phyloP scores from a whole-genome alignment of 2,113 vertebrate species.

The Anas platyrhynchos region DNA sequence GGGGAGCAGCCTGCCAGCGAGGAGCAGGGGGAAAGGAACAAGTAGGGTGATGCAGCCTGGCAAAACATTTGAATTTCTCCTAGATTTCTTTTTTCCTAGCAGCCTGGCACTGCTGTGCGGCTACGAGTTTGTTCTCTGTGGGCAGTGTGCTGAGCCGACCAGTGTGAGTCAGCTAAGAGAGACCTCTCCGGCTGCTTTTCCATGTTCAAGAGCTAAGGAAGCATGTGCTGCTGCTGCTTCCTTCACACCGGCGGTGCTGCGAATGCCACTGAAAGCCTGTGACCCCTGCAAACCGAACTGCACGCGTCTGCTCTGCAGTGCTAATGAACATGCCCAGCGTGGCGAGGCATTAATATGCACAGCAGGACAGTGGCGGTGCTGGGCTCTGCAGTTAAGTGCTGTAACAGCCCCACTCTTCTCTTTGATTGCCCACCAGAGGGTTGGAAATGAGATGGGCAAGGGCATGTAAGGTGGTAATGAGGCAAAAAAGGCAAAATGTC shows the following conservation, averaged over 20 bases:
- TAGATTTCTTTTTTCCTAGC: background rate
- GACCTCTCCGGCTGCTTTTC: background rate
- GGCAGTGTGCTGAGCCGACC: background rate
- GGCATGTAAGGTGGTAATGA: too few relatives aligned
- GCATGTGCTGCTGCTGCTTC: background rate
- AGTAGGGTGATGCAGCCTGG: background rate
- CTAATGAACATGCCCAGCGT: background rate
- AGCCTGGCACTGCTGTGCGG: background rate
- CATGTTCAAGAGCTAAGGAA: accelerated
- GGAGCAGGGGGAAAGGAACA: background rate
- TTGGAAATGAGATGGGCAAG: background rate
- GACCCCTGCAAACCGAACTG: background rate
- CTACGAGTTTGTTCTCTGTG: background rate
- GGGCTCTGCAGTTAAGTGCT: background rate
- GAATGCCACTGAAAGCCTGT: accelerated
- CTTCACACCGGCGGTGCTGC: accelerated
- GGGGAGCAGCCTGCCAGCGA: background rate
- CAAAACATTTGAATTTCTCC: background rate
- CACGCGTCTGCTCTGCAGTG: accelerated
- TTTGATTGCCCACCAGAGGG: background rate
- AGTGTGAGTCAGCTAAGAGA: background rate
- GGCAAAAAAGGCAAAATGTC: background rate
- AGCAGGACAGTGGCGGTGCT: background rate
- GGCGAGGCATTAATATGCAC: accelerated
- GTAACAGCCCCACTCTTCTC: accelerated